Base-by-base conservation (phyloP, 2,113 vertebrate species). In the Melanocharis versteri region DNA sequence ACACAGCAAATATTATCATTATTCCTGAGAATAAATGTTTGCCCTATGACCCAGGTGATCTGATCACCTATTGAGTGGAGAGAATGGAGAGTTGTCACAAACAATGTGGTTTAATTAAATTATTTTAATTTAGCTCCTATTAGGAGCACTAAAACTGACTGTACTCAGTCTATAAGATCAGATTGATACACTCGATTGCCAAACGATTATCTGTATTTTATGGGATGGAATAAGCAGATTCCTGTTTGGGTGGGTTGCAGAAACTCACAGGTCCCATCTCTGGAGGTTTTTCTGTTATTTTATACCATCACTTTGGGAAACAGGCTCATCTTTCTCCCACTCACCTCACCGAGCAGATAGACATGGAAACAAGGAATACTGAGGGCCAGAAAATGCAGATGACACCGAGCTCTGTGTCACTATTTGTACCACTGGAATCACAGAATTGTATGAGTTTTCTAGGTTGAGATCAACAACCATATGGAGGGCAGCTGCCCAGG, bases 401-500 rank as follows among this genome's bases (percentile, higher is more conserved):
- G 71, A 73, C 82, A 90, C 50, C 1, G 3, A 87, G 54, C 15
- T 80, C 75, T 62, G 70, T 40, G 85, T 77, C 95, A 73, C 68
- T 79, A n/a, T n/a, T n/a, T n/a, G 77, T 27, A 68, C 81, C 48
- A 39, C 58, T 33, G 78, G 50, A 87, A 62, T 58, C 53, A 50
- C 73, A 58, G 47, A 62, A 48, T 35, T 45, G 28, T 4, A 5
- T 42, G 51, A 40, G 44, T 31, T 70, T 82, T 73, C 66, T 26
- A 54, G 66, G 62, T 15, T 83, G 84, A 90, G 39, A 80, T 61
- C 78, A 73, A 40, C 82, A 24, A 3, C 57, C 61, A 85, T 70
- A 85, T 91, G 86, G 89, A 89, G 35, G 62, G 71, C 87, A 95
- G 87, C 78, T 93, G 84, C 42, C 76, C 42, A 54, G 68, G 42